These are phyloP conservation scores for Peromyscus maniculatus DNA, from an alignment of 2,113 vertebrate species.

Conservation along the genomic window DNA sequence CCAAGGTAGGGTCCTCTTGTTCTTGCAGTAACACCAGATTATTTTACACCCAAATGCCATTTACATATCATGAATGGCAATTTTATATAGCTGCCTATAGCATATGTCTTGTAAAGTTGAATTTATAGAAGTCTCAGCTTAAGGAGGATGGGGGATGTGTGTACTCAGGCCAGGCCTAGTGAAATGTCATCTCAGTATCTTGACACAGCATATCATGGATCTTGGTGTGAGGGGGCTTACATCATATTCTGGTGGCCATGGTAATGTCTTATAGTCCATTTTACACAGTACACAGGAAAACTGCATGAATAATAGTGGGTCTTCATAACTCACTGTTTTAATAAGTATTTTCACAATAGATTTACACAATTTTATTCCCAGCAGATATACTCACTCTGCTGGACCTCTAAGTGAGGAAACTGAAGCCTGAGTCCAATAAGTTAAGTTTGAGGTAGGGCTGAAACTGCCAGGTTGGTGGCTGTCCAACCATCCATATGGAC, in stretches of 20 bases:
- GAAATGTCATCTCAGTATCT: neutral
- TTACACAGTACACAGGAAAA: neutral
- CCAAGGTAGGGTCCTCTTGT: neutral
- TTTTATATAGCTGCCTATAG: slow-evolving; percentile 26
- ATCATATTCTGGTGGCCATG: neutral
- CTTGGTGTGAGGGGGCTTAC: neutral
- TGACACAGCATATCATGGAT: neutral
- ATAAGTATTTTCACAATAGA: neutral
- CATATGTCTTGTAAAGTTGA: neutral
- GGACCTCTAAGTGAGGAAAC: neutral
- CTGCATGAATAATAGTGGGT: neutral
- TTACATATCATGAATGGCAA: neutral
- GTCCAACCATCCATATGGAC: neutral
- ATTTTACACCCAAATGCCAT: neutral
- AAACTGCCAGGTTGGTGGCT: neutral
- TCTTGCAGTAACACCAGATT: neutral
- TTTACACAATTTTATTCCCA: neutral
- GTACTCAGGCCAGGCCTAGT: neutral
- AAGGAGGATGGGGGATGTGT: neutral
- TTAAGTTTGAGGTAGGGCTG: neutral
- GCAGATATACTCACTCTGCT: neutral
- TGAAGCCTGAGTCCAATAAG: neutral
- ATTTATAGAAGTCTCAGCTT: neutral
- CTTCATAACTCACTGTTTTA: neutral
- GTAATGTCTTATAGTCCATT: neutral